Evolutionary conservation across 2,797 vertebrate genomes (phyloP).

Genomic region (Salarias fasciatus): DNA sequence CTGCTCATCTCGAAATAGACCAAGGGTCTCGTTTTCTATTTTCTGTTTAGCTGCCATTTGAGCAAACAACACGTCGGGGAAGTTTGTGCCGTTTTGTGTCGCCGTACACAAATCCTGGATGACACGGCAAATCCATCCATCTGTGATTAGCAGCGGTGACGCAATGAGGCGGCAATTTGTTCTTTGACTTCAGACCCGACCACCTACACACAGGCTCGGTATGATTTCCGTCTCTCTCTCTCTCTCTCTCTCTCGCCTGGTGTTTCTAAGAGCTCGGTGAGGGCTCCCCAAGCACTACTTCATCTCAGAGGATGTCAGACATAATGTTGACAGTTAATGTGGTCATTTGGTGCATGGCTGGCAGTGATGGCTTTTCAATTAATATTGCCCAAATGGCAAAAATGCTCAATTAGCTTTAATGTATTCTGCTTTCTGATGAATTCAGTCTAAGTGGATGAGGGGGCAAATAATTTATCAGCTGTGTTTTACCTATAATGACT

Average conservation of each 20-base stretch:
- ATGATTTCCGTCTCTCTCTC: constrained; percentile 18
- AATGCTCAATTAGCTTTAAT: constrained; percentile 79
- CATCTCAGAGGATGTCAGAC: constrained; percentile 72
- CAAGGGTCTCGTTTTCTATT: constrained; percentile 51
- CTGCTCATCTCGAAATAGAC: constrained; percentile 61
- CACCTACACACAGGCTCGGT: constrained; percentile 65
- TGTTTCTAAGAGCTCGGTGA: constrained; percentile 59
- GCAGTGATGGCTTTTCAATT: constrained; percentile 77
- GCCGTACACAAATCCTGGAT: constrained; percentile 49
- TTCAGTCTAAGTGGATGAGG: constrained; percentile 54
- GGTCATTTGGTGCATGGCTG: constrained; percentile 77
- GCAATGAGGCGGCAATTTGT: constrained; percentile 60
- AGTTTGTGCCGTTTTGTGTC: constrained; percentile 47
- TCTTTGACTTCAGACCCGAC: constrained; percentile 70
- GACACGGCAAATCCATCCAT: constrained; percentile 47
- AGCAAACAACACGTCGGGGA: constrained; percentile 24
- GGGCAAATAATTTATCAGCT: constrained; percentile 54
- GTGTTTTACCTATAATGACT: constrained; percentile 53
- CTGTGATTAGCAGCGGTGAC: constrained; percentile 55
- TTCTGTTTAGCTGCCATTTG: constrained; percentile 39
- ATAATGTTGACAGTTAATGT: constrained; percentile 78
- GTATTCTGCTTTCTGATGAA: constrained; percentile 67
- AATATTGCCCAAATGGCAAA: constrained; percentile 77
- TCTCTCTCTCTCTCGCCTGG: constrained; percentile 17
- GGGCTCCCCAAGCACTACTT: constrained; percentile 67